Conservation (phyloP, 2,113 vertebrate species). For the Lamprologus callipterus region DNA sequence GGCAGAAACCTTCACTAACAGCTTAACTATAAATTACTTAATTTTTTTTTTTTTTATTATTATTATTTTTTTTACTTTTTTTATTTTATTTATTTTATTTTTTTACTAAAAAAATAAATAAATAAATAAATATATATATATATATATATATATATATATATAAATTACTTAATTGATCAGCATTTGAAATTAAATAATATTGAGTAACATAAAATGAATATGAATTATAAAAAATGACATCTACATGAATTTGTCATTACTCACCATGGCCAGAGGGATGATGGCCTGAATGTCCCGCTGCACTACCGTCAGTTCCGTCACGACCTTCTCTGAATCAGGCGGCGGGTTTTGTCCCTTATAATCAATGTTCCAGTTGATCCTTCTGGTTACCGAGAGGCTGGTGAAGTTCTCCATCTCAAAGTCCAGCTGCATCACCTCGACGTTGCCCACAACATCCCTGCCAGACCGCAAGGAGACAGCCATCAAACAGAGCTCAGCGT, state of each 20-base stretch:
- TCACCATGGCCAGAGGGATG: slow-evolving; percentile 94
- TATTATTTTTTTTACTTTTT: too few relatives aligned
- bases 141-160: not conserved
- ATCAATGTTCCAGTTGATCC: slow-evolving; percentile 98
- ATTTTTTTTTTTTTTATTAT: not conserved
- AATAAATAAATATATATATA: too few relatives aligned
- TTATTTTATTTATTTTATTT: too few relatives aligned
- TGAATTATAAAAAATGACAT: not conserved
- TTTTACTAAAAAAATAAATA: too few relatives aligned
- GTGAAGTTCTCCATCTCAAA: slow-evolving; percentile 99
- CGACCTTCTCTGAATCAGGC: slow-evolving; percentile 87
- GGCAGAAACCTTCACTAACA: not conserved
- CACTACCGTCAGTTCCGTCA: slow-evolving; percentile 92
- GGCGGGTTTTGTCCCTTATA: slow-evolving; percentile 84
- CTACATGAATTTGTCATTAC: not conserved
- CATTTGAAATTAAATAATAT: not conserved
- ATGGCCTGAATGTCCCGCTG: slow-evolving; percentile 95
- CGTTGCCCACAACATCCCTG: slow-evolving; percentile 77
- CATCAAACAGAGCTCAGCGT: not conserved
- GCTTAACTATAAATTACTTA: not conserved
- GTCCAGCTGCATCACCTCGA: slow-evolving; percentile 94
- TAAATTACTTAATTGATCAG: not conserved
- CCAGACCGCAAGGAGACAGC: not conserved
- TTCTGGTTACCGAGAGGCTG: slow-evolving; percentile 92
- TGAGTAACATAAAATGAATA: not conserved